Evolutionary conservation across 2,888 invertebrate genomes (phyloP).

Genomic region (Polyommatus icarus): DNA sequence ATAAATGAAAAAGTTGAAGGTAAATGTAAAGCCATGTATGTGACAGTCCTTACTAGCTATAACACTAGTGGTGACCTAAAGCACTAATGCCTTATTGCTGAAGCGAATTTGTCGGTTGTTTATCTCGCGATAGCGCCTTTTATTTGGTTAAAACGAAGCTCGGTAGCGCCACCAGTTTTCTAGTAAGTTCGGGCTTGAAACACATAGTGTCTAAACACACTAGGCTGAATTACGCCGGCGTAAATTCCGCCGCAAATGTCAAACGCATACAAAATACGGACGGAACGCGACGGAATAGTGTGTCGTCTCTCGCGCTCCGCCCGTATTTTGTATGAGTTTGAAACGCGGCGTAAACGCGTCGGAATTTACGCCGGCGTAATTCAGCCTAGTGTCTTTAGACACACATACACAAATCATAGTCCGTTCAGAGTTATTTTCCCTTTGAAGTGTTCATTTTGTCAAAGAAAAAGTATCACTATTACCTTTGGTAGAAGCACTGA

Average conservation of each 20-base stretch:
- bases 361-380: too few species aligned
- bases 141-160: background rate
- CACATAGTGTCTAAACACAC: too few species aligned
- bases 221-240: too few species aligned
- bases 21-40: background rate
- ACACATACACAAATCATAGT: background rate
- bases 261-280: too few species aligned
- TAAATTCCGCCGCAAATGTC: too few species aligned
- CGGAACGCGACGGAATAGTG: too few species aligned
- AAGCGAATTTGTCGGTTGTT: background rate
- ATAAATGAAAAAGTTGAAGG: background rate
- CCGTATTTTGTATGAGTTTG: too few species aligned
- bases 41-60: background rate
- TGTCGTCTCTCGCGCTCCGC: too few species aligned
- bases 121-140: background rate
- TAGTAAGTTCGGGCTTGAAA: background rate
- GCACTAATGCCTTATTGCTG: background rate
- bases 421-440: background rate
- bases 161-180: background rate
- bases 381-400: too few species aligned
- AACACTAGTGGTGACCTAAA: background rate
- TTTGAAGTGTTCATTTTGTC: background rate
- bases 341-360: too few species aligned
- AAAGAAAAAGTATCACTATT: background rate
- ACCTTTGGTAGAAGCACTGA: background rate